A percentile compares a stretch with the other conserved stretches of the same genome.
Conservation (phyloP, 2,888 invertebrate genomes). For the Alentia gelatinosa region DNA sequence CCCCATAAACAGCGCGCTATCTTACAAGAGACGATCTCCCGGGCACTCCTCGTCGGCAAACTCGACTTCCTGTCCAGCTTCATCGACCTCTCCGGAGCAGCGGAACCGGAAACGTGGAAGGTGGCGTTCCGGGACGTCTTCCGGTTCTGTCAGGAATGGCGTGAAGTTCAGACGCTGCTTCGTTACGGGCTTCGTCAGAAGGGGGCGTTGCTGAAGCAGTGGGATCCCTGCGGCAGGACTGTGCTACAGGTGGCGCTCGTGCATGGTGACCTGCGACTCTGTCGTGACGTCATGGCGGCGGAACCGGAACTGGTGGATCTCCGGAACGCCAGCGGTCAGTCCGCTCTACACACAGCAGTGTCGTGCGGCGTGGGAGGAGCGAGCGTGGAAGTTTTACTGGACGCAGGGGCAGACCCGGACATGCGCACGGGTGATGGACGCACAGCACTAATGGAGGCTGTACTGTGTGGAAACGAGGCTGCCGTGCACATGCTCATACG, state of each 20-base stretch:
- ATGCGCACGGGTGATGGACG: neutral
- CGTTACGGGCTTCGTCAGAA: neutral
- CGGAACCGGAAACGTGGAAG: neutral
- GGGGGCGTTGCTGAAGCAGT: conserved; percentile 7
- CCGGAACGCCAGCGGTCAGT: conserved; percentile 29
- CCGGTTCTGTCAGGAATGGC: conserved; percentile 28
- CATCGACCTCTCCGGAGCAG: neutral
- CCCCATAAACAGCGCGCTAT: neutral
- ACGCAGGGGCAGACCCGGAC: neutral
- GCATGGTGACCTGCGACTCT: neutral
- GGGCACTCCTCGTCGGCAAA: neutral
- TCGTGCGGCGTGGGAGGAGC: neutral
- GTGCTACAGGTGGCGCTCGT: conserved; percentile 6
- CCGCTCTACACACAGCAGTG: conserved; percentile 25
- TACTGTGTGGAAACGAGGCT: neutral
- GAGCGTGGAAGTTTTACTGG: neutral
- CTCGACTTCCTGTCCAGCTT: neutral
- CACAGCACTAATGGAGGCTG: neutral
- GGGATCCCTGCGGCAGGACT: conserved; percentile 18
- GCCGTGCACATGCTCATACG: neutral
- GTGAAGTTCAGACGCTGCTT: neutral
- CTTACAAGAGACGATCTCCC: neutral
- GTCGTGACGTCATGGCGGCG: neutral
- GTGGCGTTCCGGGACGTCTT: neutral
- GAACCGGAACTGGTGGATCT: neutral